Percentiles rank a stretch among this genome's conserved stretches.
These are phyloP conservation scores for Hemibagrus wyckioides DNA, from an alignment of 2,113 vertebrate genomes.

Conservation along the genomic window DNA sequence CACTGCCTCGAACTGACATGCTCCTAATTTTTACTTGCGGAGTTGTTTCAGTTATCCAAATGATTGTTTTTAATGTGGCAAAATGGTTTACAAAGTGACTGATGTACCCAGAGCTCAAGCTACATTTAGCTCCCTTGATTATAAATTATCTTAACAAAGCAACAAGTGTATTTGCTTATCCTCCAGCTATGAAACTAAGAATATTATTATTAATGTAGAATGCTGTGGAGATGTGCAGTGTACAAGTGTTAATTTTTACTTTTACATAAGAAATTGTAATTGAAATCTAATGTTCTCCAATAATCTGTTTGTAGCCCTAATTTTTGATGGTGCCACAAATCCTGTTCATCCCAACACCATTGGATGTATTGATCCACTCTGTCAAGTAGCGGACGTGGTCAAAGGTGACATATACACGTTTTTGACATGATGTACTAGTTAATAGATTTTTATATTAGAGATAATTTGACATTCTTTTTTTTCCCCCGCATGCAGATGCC, in stretches of 20 bases:
- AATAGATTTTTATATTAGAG: background rate
- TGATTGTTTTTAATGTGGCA: background rate
- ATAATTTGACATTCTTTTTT: background rate
- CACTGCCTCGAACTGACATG: background rate
- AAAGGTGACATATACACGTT: constrained; percentile 70
- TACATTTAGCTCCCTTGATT: background rate
- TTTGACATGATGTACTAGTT: background rate
- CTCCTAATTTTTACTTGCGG: background rate
- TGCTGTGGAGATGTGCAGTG: background rate
- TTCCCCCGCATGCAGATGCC: constrained; percentile 73
- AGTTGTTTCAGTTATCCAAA: background rate
- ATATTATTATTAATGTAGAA: no score
- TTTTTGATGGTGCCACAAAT: constrained; percentile 88
- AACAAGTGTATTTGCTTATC: background rate
- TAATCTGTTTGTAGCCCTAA: constrained; percentile 72
- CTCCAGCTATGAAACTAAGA: background rate
- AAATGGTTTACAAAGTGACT: background rate
- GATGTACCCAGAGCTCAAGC: background rate
- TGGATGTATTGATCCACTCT: constrained; percentile 89
- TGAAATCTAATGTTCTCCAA: background rate
- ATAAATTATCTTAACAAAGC: background rate
- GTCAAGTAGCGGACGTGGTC: constrained; percentile 81
- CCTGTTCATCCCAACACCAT: constrained; percentile 90
- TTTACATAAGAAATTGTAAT: background rate
- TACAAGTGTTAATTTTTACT: background rate